A percentile compares a stretch with the other conserved stretches of the same genome.
phyloP scores from a whole-genome alignment of 2,888 invertebrate species.

The Carcina quercana region DNA sequence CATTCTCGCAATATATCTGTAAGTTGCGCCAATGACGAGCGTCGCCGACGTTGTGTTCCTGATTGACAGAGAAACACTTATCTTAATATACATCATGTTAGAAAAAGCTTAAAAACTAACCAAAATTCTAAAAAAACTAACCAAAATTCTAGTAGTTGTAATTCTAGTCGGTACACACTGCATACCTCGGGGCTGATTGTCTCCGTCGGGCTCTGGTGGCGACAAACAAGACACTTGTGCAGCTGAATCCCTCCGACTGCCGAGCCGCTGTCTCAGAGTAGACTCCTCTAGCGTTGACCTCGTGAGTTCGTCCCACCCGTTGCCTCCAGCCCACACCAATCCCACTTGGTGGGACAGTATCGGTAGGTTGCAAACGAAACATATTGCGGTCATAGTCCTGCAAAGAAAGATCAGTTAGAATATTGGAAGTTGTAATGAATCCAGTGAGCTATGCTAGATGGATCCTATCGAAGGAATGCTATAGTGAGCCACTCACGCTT shows the following conservation, averaged over 20 bases:
- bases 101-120: no score
- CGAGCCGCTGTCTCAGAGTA: conserved; percentile 87
- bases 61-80: conserved; percentile 15
- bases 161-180: no score
- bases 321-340: conserved; percentile 94
- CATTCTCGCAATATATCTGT: conserved; percentile 92
- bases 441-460: no score
- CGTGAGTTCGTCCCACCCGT: conserved; percentile 95
- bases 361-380: conserved; percentile 97
- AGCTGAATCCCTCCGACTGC: conserved; percentile 91
- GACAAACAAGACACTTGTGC: conserved; percentile 91
- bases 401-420: conserved; percentile 33
- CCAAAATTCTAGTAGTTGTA: no score
- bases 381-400: conserved; percentile 96
- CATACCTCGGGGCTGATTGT: conserved; percentile 64
- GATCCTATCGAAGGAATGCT: no score
- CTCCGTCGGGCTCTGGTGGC: conserved; percentile 87
- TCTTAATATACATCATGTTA: no score
- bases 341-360: conserved; percentile 96
- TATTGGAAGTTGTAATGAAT: no score
- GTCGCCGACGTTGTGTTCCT: conserved; percentile 81
- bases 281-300: conserved; percentile 89
- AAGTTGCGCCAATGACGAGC: conserved; percentile 90
- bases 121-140: no score
- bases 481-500: conserved; percentile 49